phyloP scores from a whole-genome alignment of 2,888 invertebrate species.

The Himalopsyche tibetana region DNA sequence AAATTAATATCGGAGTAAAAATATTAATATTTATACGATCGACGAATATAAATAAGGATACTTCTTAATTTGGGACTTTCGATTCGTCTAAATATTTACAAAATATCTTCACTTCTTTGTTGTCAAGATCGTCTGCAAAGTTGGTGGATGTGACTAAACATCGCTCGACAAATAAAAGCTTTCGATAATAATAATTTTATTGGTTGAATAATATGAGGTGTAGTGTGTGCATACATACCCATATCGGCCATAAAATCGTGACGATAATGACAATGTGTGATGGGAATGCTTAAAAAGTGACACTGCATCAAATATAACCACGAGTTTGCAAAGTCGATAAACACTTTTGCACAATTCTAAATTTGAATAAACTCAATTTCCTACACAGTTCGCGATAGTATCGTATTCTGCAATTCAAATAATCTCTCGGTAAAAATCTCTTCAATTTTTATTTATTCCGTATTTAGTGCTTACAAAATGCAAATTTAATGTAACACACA shows the following conservation, averaged over 20 bases:
- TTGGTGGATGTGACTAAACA: too few relatives aligned
- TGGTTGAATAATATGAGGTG: too few relatives aligned
- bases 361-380: conserved; percentile 2
- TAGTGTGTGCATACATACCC: conserved; percentile 6
- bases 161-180: too few relatives aligned
- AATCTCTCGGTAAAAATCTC: not conserved
- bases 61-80: too few relatives aligned
- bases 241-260: conserved; percentile 3
- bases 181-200: too few relatives aligned
- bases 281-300: conserved; percentile 9
- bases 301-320: conserved; percentile 3
- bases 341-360: conserved; percentile 32
- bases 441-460: not conserved
- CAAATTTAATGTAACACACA: conserved; percentile 28
- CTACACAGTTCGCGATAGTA: conserved; percentile 6
- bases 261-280: conserved; percentile 17
- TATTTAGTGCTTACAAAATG: conserved; percentile 21
- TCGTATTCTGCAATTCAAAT: not conserved
- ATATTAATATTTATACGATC: too few relatives aligned
- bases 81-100: too few relatives aligned
- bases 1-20: too few relatives aligned
- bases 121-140: too few relatives aligned
- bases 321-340: not conserved
- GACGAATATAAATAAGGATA: too few relatives aligned
- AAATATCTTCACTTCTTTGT: too few relatives aligned